A percentile compares a stretch with the other conserved stretches of the same genome.
Evolutionary conservation across 2,113 vertebrate species (phyloP).

Genomic region (Tor tambroides): DNA sequence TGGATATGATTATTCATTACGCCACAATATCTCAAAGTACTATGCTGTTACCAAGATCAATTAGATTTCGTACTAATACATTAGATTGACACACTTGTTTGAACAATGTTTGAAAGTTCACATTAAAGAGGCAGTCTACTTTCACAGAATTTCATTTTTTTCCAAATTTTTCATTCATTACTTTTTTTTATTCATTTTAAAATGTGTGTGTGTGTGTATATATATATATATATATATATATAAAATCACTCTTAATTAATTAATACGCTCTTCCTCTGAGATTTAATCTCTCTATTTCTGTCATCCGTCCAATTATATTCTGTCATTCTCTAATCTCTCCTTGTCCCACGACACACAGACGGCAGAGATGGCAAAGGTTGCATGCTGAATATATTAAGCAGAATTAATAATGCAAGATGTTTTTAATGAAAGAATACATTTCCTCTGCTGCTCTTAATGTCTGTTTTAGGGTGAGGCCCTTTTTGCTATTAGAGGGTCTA

Average conservation of each 20-base stretch:
- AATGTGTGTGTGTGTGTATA: no score
- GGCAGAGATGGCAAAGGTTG: conserved; percentile 33
- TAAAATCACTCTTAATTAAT: no score
- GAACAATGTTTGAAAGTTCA: neutral
- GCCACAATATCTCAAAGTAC: neutral
- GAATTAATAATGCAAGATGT: conserved; percentile 67
- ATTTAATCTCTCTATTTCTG: conserved; percentile 14
- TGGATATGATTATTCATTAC: neutral
- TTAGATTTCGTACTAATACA: neutral
- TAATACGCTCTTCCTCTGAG: conserved; percentile 22
- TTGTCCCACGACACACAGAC: conserved; percentile 26
- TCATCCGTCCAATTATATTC: neutral
- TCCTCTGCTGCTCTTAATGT: conserved; percentile 56
- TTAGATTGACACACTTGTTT: neutral
- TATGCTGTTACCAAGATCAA: neutral
- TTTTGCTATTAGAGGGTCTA: conserved; percentile 88
- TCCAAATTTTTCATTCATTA: no score
- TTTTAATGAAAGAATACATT: conserved; percentile 66
- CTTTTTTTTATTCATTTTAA: no score
- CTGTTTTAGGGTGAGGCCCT: conserved; percentile 68
- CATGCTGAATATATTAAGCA: conserved; percentile 47
- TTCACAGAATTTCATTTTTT: neutral
- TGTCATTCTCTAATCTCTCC: conserved; percentile 15
- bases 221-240: no score
- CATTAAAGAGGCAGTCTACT: neutral